Base-by-base conservation (phyloP, 1,140 invertebrate species). In the Ectropis grisescens region DNA sequence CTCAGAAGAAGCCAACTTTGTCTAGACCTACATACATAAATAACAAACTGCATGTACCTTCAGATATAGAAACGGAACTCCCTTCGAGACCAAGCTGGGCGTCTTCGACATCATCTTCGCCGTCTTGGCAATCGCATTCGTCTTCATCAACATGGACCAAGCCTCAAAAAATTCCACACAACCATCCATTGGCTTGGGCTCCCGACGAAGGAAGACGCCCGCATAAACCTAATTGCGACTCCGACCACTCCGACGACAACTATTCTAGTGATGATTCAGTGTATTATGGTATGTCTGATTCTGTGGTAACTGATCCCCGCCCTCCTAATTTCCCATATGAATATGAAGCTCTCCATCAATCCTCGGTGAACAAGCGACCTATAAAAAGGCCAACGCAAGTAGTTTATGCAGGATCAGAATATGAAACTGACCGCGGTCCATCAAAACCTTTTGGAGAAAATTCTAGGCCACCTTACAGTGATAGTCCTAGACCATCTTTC, bases 301-400 rank as follows among this genome's bases (percentile, higher is more conserved):
- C 70, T 12, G 87, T 92, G 15, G 87, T 91, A 27, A 91, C 90
- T 0, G 90, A 91, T 56, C 83, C 86, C 10, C 75, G 84, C 28
- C 89, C 89, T 0, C 62, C 87, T 0, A 86, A 90, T 47, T 91
- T 90, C 37, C 89, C 89, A 0, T 82, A 80, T 32, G 70, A 78
- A 16, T 75, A 72, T 37, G 64, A 71, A 54, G 69, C 66, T 16
- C 45, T 79, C 1, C 69, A 79, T 29, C 68, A 69, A 38, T 53
- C 70, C 6, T 13, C 35, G 10, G 35, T 52, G n/a, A 54, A 68
- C 16, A 74, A 68, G 37, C 55, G 64, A 30, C 71, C 68, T 1
- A 45, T 64, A 29, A 72, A 84, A 39, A 69, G 74, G 42, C 82
- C 81, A 0, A 75, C 76, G 10, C 70, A 76, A 58, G 68, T 81